Evolutionary conservation across 2,113 vertebrate genomes (phyloP).

Genomic region (Brachyistius frenatus): DNA sequence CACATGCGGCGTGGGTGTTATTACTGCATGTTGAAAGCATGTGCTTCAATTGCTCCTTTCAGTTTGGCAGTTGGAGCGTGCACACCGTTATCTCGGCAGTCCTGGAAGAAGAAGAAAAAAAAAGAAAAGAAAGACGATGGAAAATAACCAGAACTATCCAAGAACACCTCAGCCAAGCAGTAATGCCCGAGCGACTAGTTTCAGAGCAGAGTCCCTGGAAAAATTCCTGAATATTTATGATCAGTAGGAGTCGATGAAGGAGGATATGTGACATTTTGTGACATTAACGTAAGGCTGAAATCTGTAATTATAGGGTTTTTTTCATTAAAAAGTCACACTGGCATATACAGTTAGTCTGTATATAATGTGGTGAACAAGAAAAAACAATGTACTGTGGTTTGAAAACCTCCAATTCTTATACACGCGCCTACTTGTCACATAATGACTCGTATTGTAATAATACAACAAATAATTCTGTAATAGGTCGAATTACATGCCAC

Average conservation of each 20-base stretch:
- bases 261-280: constrained; percentile 21
- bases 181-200: constrained; percentile 22
- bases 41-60: constrained; percentile 24
- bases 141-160: constrained; percentile 36
- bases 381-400: neutral
- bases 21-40: constrained; percentile 27
- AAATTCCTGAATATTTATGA: constrained; percentile 23
- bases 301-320: neutral
- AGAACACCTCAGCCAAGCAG: neutral
- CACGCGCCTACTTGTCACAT: too few species aligned
- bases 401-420: neutral
- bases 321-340: neutral
- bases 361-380: neutral
- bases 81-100: constrained; percentile 27
- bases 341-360: neutral
- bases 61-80: neutral
- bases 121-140: neutral
- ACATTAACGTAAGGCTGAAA: constrained; percentile 2
- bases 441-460: too few species aligned
- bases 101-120: neutral
- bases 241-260: neutral
- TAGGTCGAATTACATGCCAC: too few species aligned
- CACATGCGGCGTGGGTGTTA: constrained; percentile 37
- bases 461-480: too few species aligned
- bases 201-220: neutral